Evolutionary conservation across 2,797 vertebrate species (phyloP).

Genomic region (Borostomias antarcticus): DNA sequence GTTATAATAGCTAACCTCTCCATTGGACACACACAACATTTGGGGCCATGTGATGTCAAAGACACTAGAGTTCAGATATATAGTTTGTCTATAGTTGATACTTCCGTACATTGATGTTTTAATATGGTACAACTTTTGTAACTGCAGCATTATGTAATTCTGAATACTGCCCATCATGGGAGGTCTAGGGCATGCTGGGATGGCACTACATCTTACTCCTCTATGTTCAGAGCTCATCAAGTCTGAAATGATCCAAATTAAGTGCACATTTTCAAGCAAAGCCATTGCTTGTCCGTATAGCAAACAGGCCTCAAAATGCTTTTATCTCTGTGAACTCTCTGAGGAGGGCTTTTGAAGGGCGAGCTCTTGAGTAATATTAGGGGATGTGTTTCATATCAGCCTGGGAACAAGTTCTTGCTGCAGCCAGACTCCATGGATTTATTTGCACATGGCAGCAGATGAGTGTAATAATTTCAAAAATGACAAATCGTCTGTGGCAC

Average conservation of each 20-base stretch:
- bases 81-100: too few relatives aligned
- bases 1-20: not conserved
- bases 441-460: too few relatives aligned
- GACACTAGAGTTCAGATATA: too few relatives aligned
- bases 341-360: not conserved
- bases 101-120: not conserved
- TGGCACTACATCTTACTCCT: too few relatives aligned
- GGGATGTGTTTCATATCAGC: constrained; percentile 1
- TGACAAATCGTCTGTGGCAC: too few relatives aligned
- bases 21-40: not conserved
- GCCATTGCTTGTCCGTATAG: not conserved
- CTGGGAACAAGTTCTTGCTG: constrained; percentile 8
- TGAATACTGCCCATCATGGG: not conserved
- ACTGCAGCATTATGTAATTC: not conserved
- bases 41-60: not conserved
- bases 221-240: too few relatives aligned
- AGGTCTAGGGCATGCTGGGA: too few relatives aligned
- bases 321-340: not conserved
- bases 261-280: not conserved
- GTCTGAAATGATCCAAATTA: too few relatives aligned
- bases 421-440: not conserved
- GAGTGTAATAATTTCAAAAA: too few relatives aligned
- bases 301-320: constrained; percentile 1
- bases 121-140: not conserved
- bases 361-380: not conserved